These are phyloP conservation scores for Selene dorsalis DNA, from an alignment of 2,797 vertebrate species.

Conservation along the genomic window DNA sequence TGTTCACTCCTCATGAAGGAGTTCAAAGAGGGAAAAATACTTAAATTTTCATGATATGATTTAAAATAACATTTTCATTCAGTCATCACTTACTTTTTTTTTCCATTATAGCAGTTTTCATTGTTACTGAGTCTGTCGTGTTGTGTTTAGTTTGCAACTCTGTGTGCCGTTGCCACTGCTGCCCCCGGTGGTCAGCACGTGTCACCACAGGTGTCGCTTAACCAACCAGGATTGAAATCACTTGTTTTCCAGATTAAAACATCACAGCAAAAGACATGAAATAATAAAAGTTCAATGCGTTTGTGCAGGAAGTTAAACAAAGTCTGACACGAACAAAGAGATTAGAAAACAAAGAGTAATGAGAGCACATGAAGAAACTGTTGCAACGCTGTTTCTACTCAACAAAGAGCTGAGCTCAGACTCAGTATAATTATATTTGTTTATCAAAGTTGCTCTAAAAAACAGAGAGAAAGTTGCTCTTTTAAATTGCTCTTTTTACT, in stretches of 20 bases:
- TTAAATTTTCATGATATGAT: background rate
- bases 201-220: background rate
- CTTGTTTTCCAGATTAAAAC: background rate
- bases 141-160: background rate
- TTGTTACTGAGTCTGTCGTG: background rate
- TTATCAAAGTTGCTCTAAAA: constrained; percentile 16
- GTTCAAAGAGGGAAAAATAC: background rate
- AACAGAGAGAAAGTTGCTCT: background rate
- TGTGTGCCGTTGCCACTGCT: background rate
- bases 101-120: background rate
- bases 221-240: background rate
- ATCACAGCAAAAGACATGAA: background rate
- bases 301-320: too few species aligned
- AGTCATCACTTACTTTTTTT: too few species aligned
- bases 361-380: constrained; percentile 12
- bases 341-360: constrained; percentile 17
- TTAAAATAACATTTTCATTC: too few species aligned
- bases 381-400: background rate
- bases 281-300: background rate
- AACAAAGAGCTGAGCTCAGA: constrained; percentile 24
- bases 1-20: too few species aligned
- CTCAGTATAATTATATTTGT: constrained; percentile 15
- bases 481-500: background rate
- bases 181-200: background rate
- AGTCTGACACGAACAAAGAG: background rate